Conservation (phyloP, 1,140 invertebrate species). For the Portunus trituberculatus region DNA sequence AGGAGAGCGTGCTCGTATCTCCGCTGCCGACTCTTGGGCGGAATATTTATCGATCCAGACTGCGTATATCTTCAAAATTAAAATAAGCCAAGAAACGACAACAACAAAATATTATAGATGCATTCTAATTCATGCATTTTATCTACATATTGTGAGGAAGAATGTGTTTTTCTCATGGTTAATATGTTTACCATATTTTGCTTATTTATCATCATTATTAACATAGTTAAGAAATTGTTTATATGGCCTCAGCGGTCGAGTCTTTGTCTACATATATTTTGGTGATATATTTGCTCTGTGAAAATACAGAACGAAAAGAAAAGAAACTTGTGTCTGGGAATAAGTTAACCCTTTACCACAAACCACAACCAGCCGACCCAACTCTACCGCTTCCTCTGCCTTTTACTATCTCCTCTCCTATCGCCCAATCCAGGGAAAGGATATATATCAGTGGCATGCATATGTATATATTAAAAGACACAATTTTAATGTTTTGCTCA, state of each 20-base stretch:
- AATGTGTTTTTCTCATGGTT: constrained; percentile 12
- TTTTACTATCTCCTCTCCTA: background rate
- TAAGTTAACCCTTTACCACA: background rate
- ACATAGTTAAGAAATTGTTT: background rate
- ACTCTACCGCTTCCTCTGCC: background rate
- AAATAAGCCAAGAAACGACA: constrained; percentile 13
- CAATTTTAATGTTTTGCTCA: background rate
- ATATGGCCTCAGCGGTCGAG: background rate
- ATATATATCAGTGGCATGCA: background rate
- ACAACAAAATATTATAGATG: background rate
- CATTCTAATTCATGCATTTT: constrained; percentile 15
- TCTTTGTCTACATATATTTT: background rate
- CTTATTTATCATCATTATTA: background rate
- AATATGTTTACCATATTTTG: constrained; percentile 4
- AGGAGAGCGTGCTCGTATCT: background rate
- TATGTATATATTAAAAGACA: background rate
- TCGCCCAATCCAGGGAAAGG: background rate
- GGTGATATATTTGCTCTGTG: background rate
- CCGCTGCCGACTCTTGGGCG: background rate
- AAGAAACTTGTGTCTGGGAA: background rate
- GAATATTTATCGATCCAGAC: background rate
- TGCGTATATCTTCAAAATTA: constrained; percentile 14
- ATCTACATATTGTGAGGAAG: background rate
- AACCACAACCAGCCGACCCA: background rate
- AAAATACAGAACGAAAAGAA: background rate